phyloP scores from a whole-genome alignment of 2,113 vertebrate species.

The Martes martes region DNA sequence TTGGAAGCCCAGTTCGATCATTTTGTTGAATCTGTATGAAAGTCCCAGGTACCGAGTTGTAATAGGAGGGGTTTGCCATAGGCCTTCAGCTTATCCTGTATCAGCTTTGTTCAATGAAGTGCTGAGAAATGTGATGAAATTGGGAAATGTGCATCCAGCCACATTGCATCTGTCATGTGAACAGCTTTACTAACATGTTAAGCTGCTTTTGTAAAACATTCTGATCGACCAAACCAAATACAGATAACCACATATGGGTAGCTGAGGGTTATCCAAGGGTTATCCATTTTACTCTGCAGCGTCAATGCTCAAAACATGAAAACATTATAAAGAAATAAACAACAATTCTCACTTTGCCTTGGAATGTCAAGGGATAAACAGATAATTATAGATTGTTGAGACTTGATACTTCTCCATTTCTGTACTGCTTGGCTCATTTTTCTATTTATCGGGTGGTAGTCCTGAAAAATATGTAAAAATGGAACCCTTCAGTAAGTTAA shows the following conservation, averaged over 20 bases:
- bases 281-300: background rate
- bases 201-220: slow-evolving; percentile 16
- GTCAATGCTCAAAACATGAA: background rate
- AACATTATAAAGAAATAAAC: slow-evolving; percentile 3
- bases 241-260: background rate
- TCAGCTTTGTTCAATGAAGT: slow-evolving; percentile 21
- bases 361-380: slow-evolving; percentile 1
- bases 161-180: background rate
- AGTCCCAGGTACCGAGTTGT: background rate
- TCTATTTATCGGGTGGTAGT: slow-evolving; percentile 21
- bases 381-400: background rate
- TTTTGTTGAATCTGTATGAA: background rate
- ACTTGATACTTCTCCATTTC: background rate
- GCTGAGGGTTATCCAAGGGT: background rate
- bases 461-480: slow-evolving; percentile 23
- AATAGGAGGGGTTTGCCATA: background rate
- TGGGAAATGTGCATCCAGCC: background rate
- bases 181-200: background rate
- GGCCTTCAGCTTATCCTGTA: background rate
- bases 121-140: background rate
- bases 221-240: background rate
- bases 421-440: background rate
- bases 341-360: background rate
- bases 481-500: slow-evolving; percentile 12
- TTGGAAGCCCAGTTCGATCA: background rate